phyloP scores from a whole-genome alignment of 2,797 vertebrate species.

The Enteromius mattozi region DNA sequence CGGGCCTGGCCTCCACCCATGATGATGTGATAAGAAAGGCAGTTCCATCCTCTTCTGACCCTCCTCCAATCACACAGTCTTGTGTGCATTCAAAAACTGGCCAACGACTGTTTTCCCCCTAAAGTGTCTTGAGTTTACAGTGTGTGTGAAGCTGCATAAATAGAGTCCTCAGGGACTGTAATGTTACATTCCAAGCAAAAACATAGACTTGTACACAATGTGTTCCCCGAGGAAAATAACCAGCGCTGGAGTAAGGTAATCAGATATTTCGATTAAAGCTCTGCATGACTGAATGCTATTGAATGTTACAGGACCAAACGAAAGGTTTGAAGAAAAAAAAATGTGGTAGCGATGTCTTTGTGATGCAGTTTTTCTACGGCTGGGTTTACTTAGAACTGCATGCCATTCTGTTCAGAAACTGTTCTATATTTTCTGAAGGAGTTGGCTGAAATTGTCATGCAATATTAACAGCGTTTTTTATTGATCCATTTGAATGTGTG shows the following conservation, averaged over 20 bases:
- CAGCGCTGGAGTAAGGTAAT: constrained; percentile 62
- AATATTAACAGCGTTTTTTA: background rate
- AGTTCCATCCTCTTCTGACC: constrained; percentile 33
- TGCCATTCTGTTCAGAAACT: background rate
- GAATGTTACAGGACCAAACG: background rate
- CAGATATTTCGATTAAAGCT: constrained; percentile 1
- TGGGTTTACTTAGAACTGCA: background rate
- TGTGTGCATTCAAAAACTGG: constrained; percentile 62
- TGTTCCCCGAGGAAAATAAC: constrained; percentile 63
- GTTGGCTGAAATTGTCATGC: background rate
- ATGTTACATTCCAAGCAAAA: constrained; percentile 38
- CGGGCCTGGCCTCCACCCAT: constrained; percentile 42
- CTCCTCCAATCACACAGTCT: constrained; percentile 60
- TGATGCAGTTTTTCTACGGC: background rate
- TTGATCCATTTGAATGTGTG: background rate
- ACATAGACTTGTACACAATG: constrained; percentile 44
- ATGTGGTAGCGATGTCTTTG: background rate
- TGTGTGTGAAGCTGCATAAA: constrained; percentile 52
- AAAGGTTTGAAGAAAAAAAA: background rate
- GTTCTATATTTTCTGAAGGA: background rate
- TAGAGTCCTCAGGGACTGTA: constrained; percentile 34
- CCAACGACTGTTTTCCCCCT: constrained; percentile 8
- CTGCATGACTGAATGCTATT: background rate
- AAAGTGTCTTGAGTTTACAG: constrained; percentile 32
- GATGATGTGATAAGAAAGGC: constrained; percentile 63